phyloP scores from a whole-genome alignment of 2,797 vertebrate genomes.

The Microctenopoma stevenorrisi region DNA sequence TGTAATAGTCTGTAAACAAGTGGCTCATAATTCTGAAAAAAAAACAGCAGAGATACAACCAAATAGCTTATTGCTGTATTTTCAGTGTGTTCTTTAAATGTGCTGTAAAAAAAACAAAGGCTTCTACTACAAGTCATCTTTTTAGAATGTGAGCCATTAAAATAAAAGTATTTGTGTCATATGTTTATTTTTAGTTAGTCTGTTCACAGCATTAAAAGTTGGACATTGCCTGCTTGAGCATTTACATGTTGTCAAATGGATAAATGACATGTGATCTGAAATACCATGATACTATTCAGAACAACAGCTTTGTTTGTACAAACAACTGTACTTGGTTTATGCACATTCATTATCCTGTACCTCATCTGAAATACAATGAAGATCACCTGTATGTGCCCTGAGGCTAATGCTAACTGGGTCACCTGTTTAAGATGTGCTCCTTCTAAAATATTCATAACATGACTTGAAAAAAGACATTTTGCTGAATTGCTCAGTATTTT shows the following conservation, averaged over 20 bases:
- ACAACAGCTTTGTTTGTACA: not conserved
- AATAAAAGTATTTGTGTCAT: too few relatives aligned
- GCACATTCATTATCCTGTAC: too few relatives aligned
- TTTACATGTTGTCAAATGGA: too few relatives aligned
- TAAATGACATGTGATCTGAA: too few relatives aligned
- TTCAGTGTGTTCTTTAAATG: not conserved
- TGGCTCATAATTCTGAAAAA: not conserved
- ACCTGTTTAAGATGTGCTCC: too few relatives aligned
- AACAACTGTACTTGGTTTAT: not conserved
- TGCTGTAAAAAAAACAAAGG: not conserved
- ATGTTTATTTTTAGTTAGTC: too few relatives aligned
- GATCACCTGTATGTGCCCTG: not conserved
- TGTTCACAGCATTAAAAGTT: too few relatives aligned
- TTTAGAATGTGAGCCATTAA: too few relatives aligned
- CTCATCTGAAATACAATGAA: not conserved
- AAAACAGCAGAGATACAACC: not conserved
- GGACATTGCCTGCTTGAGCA: too few relatives aligned
- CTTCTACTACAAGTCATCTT: not conserved
- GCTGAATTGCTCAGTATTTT: not conserved
- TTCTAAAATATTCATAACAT: too few relatives aligned
- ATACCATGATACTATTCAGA: too few relatives aligned
- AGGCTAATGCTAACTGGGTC: slow-evolving; percentile 20
- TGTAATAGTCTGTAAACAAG: not conserved
- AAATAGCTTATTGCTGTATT: not conserved
- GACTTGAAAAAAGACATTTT: too few relatives aligned